Conservation (phyloP, 1,140 invertebrate genomes). For the Ips typographus region DNA sequence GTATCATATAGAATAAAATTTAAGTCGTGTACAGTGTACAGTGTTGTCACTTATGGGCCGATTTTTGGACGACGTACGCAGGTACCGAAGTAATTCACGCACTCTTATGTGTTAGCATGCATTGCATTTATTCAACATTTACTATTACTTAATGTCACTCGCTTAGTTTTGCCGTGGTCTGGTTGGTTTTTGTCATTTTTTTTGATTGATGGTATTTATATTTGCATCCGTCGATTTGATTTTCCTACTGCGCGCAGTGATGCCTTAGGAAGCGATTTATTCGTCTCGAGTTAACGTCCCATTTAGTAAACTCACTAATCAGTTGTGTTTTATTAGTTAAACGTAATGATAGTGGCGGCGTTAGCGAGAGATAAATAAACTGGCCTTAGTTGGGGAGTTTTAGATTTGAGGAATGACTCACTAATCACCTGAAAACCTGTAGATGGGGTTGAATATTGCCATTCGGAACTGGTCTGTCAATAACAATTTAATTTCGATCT, state of each 20-base stretch:
- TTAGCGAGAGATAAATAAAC: conserved; percentile 28
- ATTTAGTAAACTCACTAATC: not conserved
- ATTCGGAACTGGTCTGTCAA: conserved; percentile 9
- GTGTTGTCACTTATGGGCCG: conserved; percentile 33
- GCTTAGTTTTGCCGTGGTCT: conserved; percentile 51
- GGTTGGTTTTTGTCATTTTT: conserved; percentile 47
- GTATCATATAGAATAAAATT: conserved; percentile 20
- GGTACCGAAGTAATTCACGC: conserved; percentile 45
- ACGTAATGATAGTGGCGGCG: not conserved
- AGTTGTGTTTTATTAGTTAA: too few relatives aligned
- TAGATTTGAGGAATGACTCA: conserved; percentile 37
- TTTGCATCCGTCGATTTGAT: conserved; percentile 38
- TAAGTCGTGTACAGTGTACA: conserved; percentile 37
- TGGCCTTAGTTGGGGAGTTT: conserved; percentile 36
- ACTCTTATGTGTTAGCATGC: conserved; percentile 52
- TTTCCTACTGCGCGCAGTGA: conserved; percentile 37
- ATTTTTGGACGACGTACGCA: conserved; percentile 35
- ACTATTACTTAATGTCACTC: conserved; percentile 46
- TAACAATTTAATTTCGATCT: conserved; percentile 2
- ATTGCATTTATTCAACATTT: conserved; percentile 44
- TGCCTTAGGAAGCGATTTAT: conserved; percentile 27
- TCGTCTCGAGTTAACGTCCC: conserved; percentile 19
- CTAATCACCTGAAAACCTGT: conserved; percentile 35
- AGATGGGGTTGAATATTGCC: conserved; percentile 38
- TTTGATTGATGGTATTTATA: conserved; percentile 39